These are phyloP conservation scores for Caenorhabditis remanei DNA, from an alignment of 1,140 invertebrate species.

Conservation along the genomic window DNA sequence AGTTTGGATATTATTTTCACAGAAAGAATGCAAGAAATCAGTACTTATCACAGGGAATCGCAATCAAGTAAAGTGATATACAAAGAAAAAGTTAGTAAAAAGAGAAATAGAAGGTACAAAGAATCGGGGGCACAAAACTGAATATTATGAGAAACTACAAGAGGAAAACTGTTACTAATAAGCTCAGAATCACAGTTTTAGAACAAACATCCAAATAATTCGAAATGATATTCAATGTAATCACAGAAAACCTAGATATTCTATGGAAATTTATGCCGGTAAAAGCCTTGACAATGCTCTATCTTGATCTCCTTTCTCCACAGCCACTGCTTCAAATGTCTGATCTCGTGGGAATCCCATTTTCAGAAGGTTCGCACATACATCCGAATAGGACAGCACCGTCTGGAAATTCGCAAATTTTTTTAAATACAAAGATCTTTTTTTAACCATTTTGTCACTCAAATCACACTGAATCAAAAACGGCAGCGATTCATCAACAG, in stretches of 20 bases:
- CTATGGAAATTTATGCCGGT: not conserved
- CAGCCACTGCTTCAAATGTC: conserved; percentile 29
- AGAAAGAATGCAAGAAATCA: too few relatives aligned
- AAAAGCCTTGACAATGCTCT: not conserved
- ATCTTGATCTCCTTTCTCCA: conserved; percentile 19
- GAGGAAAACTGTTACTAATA: too few relatives aligned
- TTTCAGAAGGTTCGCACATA: conserved; percentile 26
- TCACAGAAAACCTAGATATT: not conserved
- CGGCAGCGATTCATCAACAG: conserved; percentile 7
- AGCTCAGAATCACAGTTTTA: too few relatives aligned
- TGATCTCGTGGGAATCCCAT: conserved; percentile 33
- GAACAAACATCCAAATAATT: too few relatives aligned
- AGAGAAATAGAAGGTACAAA: too few relatives aligned
- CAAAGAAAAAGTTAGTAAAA: too few relatives aligned
- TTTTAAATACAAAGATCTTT: not conserved
- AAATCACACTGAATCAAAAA: conserved; percentile 43
- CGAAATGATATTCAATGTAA: too few relatives aligned
- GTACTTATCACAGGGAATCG: too few relatives aligned
- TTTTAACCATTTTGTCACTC: conserved; percentile 9
- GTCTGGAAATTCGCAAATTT: not conserved
- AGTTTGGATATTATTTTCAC: too few relatives aligned
- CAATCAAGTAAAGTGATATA: too few relatives aligned
- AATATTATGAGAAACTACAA: too few relatives aligned
- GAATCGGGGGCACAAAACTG: too few relatives aligned
- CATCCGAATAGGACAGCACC: conserved; percentile 6